Evolutionary conservation across 1,140 invertebrate genomes (phyloP).

Genomic region (Ooceraea biroi): DNA sequence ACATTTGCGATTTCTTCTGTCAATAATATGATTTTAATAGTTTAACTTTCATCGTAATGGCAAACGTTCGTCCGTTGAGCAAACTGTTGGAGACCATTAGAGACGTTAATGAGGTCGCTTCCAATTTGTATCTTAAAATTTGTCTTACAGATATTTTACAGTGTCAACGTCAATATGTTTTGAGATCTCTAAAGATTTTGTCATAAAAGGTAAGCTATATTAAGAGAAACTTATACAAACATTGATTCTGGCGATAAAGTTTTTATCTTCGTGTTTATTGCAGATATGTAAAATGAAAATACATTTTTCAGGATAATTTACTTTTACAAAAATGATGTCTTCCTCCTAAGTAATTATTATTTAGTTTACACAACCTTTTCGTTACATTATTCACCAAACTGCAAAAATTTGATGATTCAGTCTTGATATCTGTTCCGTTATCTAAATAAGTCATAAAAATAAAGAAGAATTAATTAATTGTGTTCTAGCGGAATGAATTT

Average conservation of each 20-base stretch:
- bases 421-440: neutral
- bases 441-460: slow-evolving; percentile 33
- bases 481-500: neutral
- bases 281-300: neutral
- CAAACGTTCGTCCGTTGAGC: no score
- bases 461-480: slow-evolving; percentile 1
- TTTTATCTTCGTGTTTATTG: slow-evolving; percentile 7
- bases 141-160: neutral
- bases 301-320: neutral
- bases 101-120: neutral
- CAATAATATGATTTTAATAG: slow-evolving; percentile 6
- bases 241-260: neutral
- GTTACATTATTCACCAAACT: neutral
- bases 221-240: neutral
- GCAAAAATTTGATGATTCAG: neutral
- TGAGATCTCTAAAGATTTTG: neutral
- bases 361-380: neutral
- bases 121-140: neutral
- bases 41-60: neutral
- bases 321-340: neutral
- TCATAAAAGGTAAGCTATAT: neutral
- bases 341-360: neutral
- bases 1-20: neutral
- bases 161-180: neutral
- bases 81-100: neutral